Base-by-base conservation (phyloP, 35 echinoderm and acorn worm species). In the Anneissia japonica region DNA sequence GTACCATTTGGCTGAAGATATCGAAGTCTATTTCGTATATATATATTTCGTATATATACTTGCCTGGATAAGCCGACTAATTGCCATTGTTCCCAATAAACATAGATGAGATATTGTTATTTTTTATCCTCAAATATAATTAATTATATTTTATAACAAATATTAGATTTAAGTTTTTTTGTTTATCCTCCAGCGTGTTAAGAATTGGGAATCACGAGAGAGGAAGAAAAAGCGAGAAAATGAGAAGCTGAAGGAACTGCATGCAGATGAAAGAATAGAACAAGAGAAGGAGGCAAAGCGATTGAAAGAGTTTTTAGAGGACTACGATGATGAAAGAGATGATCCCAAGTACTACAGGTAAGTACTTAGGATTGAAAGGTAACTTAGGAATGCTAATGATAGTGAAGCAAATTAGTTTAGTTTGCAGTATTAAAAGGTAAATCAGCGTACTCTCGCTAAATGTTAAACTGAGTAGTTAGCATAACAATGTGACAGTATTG, bases 271-370 rank as follows among this genome's bases (percentile, higher is more conserved):
- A 34, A 91, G 84, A 74, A 81, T 34, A 32, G 96, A 99, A 78
- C 80, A 86, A 92, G 92, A 94, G 23, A 93, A 89, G 64, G 92
- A 99, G 46, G 87, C 76, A 39, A 93, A 93, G 81, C 87, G 96
- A 41, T 81, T 99, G 37, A 90, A 89, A 16, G 96, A 99, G 33
- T 99, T 99, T 81, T 76, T 99, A 13, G 96, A 99, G 56, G 96
- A 99, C 76, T 99, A 94, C 35, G 96, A 99, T 73, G 96, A 99
- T 77, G 95, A 99, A 38, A 91, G 90, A 84, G 92, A 99, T 74
- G 96, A 99, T 81, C 93, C 92, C 79, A 94, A 99, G 45, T 99
- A 93, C 43, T 99, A 99, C 87, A 99, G 89, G 96, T 99, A 87
- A 97, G 96, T 76, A 1, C 30, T 37, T 23, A 33, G 3, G 2